Percentiles rank a stretch among this genome's conserved stretches.
Evolutionary conservation across 2,797 vertebrate species (phyloP).

Genomic region (Clarias laeviceps): DNA sequence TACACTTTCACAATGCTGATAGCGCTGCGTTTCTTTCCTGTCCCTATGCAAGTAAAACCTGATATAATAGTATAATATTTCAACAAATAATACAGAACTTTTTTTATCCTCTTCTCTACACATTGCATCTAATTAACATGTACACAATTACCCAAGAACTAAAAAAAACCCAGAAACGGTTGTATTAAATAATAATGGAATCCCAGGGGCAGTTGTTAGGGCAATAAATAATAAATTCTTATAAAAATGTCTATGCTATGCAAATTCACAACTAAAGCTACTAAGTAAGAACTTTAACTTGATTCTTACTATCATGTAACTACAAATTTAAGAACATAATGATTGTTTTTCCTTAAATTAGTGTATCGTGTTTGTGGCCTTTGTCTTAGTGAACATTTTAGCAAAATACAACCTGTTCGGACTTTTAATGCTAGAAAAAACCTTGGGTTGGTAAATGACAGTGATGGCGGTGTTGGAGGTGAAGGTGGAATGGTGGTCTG

Average conservation of each 20-base stretch:
- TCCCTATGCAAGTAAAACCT: neutral
- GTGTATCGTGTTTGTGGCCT: too few relatives aligned
- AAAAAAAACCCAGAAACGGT: neutral
- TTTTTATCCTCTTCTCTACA: neutral
- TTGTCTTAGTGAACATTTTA: too few relatives aligned
- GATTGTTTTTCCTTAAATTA: too few relatives aligned
- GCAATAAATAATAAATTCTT: slow-evolving; percentile 23
- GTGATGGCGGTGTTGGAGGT: too few relatives aligned
- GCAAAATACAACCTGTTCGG: too few relatives aligned
- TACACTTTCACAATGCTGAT: neutral
- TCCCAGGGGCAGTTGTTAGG: neutral
- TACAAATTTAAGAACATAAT: neutral
- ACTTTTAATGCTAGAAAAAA: too few relatives aligned
- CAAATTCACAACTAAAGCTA: slow-evolving; percentile 1
- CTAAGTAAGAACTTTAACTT: neutral
- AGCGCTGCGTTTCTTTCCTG: neutral
- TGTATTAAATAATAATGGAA: slow-evolving; percentile 21
- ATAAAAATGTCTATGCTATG: neutral
- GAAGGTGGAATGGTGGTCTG: too few relatives aligned
- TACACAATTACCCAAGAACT: neutral
- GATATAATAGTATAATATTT: slow-evolving; percentile 1
- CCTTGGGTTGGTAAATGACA: too few relatives aligned
- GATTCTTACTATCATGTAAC: neutral
- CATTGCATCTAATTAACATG: neutral
- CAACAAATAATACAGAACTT: neutral